Base-by-base conservation (phyloP, 2,113 vertebrate genomes). In the Amphiprion ocellaris region DNA sequence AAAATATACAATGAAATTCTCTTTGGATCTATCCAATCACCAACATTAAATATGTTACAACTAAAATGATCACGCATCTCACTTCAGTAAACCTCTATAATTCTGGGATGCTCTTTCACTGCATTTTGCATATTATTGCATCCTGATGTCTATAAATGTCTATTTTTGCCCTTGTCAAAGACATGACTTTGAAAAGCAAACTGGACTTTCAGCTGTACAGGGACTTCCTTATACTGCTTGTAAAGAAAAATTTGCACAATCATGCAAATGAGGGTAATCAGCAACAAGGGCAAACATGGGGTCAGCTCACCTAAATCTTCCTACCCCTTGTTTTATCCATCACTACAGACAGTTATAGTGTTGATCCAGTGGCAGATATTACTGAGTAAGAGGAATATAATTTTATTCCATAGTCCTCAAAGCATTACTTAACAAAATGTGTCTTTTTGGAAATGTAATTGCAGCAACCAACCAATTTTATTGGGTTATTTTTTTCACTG, bases 201-300 rank as follows among this genome's bases (percentile, higher is more conserved):
- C 46, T 60, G 23, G 24, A 71, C 61, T 50, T 64, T 74, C 30
- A 1, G 23, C 10, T 44, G 17, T 17, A 10, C 15, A 26, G 10
- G 15, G 15, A 85, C 69, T 73, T 88, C 86, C 76, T 86, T 14
- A 30, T 83, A 3, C 65, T 74, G 1, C 5, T 65, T 49, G 54
- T 30, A 16, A 62, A 61, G 16, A 56, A 53, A 11, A 11, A 72
- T 77, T 74, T 88, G 74, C 86, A 87, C 26, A 75, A 23, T 63
- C 24, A 84, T 84, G 65, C 79, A 84, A 82, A 87, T 81, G 2
- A 69, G 19, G 53, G 2, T 17, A 39, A 33, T 5, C 23, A 67
- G 14, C 28, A 44, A 33, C 37, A 65, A 28, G 5, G 23, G 16
- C 39, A 64, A 39, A 62, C n/a, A 39, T 0, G 21, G 4, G 1